Percentiles rank a stretch among this genome's conserved stretches.
Evolutionary conservation across 2,113 vertebrate species (phyloP).

Genomic region (Pyxicephalus adspersus): DNA sequence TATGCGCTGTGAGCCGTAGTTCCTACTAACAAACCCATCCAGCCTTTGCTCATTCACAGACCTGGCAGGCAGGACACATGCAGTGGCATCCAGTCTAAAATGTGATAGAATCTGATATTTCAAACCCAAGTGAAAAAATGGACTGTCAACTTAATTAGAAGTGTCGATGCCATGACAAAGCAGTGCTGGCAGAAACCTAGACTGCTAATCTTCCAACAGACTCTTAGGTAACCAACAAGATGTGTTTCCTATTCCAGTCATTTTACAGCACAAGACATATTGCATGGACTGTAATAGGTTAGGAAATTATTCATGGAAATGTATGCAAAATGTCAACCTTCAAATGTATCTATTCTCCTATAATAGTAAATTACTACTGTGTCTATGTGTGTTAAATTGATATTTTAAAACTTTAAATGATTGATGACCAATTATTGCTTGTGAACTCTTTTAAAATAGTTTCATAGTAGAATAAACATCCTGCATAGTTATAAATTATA

Average conservation of each 20-base stretch:
- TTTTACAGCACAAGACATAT: background rate
- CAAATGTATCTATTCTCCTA: no score
- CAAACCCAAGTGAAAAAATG: conserved; percentile 28
- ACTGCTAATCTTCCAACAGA: background rate
- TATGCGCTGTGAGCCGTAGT: conserved; percentile 2
- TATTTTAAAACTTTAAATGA: background rate
- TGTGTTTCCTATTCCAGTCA: conserved; percentile 5
- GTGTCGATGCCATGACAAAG: background rate
- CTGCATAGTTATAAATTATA: no score
- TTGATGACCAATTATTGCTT: background rate
- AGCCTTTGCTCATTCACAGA: conserved; percentile 27
- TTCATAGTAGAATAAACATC: no score
- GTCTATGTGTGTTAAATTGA: conserved; percentile 15
- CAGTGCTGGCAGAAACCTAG: conserved; percentile 16
- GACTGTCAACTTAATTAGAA: conserved; percentile 45
- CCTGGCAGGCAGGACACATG: conserved; percentile 29
- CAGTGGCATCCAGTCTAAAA: conserved; percentile 13
- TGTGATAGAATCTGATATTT: conserved; percentile 24
- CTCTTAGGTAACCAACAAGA: conserved; percentile 21
- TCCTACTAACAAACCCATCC: conserved; percentile 19
- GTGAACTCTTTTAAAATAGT: background rate
- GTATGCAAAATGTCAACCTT: background rate
- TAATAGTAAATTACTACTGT: no score
- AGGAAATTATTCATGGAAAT: background rate
- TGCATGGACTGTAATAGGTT: background rate